Percentiles rank a stretch among this genome's conserved stretches.
Evolutionary conservation across 1,140 invertebrate genomes (phyloP).

Genomic region (Tyrophagus putrescentiae): DNA sequence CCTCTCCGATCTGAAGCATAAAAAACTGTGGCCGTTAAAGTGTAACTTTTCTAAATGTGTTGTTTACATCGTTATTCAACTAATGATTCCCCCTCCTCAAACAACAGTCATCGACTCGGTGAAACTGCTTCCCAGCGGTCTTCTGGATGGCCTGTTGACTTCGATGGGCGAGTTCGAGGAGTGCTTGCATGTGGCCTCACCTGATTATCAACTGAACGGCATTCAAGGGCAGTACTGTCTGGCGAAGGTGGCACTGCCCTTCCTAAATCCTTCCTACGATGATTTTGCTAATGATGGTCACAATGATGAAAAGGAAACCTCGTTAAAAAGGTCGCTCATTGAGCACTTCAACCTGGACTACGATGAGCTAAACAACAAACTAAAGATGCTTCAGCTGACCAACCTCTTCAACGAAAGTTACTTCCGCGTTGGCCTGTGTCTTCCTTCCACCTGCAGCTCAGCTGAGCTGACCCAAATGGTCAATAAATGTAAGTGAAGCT

Average conservation of each 20-base stretch:
- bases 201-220: not conserved
- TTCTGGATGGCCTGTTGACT: conserved; percentile 13
- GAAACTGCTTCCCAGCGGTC: not conserved
- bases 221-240: conserved; percentile 1
- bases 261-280: not conserved
- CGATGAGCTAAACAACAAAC: not conserved
- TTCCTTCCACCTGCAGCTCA: not conserved
- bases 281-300: no score
- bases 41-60: not conserved
- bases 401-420: conserved; percentile 3
- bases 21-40: not conserved
- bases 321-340: not conserved
- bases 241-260: not conserved
- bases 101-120: conserved; percentile 13
- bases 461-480: not conserved
- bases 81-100: not conserved
- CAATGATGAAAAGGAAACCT: not conserved
- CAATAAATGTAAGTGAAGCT: not conserved
- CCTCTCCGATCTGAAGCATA: not conserved
- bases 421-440: conserved; percentile 1
- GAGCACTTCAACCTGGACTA: not conserved
- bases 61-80: not conserved
- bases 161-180: conserved; percentile 6
- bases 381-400: not conserved
- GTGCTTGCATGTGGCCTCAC: not conserved